Evolutionary conservation across 2,113 vertebrate genomes (phyloP).

Genomic region (Pygoscelis antarcticus): DNA sequence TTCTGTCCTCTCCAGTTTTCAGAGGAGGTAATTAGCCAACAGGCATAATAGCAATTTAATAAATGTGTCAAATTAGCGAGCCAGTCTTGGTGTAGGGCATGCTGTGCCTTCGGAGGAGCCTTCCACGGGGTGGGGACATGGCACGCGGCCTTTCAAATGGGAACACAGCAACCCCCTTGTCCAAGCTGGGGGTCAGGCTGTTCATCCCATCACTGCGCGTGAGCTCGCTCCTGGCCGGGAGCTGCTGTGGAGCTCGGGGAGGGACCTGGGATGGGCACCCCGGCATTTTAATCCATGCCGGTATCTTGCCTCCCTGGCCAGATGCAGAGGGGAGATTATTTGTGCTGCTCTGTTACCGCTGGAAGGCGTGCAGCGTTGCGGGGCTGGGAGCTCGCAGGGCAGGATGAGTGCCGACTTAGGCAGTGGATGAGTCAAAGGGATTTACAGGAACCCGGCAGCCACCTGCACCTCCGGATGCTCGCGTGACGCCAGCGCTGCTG

Average conservation of each 20-base stretch:
- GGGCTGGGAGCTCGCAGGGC: background rate
- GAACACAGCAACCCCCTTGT: background rate
- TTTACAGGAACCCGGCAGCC: background rate
- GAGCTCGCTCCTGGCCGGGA: background rate
- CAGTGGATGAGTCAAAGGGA: background rate
- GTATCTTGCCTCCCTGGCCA: background rate
- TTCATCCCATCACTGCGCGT: fast-evolving
- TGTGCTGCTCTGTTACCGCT: background rate
- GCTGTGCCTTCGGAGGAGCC: background rate
- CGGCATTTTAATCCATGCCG: fast-evolving
- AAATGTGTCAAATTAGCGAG: background rate
- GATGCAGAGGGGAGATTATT: background rate
- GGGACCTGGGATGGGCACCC: background rate
- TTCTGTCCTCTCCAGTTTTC: background rate
- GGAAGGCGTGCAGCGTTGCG: background rate
- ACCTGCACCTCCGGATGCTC: background rate
- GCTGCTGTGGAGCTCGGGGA: background rate
- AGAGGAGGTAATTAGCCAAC: conserved; percentile 12
- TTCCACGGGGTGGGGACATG: background rate
- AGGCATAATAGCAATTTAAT: background rate
- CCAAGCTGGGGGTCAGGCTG: background rate
- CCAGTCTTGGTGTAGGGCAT: fast-evolving
- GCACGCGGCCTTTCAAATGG: background rate
- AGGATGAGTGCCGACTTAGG: background rate
- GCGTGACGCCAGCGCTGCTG: background rate